Evolutionary conservation across 2,888 invertebrate species (phyloP).

Genomic region (Metallyticus violacea): DNA sequence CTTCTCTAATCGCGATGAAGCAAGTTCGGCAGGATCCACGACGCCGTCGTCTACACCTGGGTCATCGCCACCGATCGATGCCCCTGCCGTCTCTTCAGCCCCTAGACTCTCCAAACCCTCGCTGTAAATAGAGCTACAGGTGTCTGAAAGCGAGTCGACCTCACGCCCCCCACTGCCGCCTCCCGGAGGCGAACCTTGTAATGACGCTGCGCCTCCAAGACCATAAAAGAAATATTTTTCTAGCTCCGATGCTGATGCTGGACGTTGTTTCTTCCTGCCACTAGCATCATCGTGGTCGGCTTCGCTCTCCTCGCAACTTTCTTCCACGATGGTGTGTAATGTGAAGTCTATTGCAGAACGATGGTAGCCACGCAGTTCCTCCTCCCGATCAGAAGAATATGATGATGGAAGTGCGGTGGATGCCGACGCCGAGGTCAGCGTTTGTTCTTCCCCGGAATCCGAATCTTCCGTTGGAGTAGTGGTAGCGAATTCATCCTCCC

Average conservation of each 20-base stretch:
- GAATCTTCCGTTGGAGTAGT: conserved; percentile 59
- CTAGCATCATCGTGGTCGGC: conserved; percentile 52
- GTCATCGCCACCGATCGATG: conserved; percentile 31
- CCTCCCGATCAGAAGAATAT: conserved; percentile 67
- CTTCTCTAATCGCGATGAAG: conserved; percentile 82
- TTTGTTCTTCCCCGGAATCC: conserved; percentile 51
- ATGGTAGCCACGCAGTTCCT: conserved; percentile 79
- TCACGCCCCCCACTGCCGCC: conserved; percentile 49
- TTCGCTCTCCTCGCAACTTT: conserved; percentile 92
- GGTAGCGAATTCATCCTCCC: conserved; percentile 57
- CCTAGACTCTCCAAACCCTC: conserved; percentile 72
- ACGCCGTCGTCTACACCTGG: conserved; percentile 45
- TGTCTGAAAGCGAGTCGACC: conserved; percentile 62
- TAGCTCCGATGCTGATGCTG: conserved; percentile 75
- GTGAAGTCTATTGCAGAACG: conserved; percentile 83
- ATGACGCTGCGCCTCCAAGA: conserved; percentile 65
- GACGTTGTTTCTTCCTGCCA: conserved; percentile 54
- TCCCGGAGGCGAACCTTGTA: conserved; percentile 31
- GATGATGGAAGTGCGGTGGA: conserved; percentile 47
- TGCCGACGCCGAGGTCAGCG: conserved; percentile 36
- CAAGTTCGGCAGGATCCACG: conserved; percentile 65
- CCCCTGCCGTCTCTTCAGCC: not conserved
- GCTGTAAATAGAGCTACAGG: conserved; percentile 76
- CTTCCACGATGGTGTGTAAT: conserved; percentile 89
- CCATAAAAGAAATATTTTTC: conserved; percentile 91